Evolutionary conservation across 1,140 invertebrate genomes (phyloP), one percentile per base, ranked within the genome.

Genomic region (Caenorhabditis briggsae): DNA sequence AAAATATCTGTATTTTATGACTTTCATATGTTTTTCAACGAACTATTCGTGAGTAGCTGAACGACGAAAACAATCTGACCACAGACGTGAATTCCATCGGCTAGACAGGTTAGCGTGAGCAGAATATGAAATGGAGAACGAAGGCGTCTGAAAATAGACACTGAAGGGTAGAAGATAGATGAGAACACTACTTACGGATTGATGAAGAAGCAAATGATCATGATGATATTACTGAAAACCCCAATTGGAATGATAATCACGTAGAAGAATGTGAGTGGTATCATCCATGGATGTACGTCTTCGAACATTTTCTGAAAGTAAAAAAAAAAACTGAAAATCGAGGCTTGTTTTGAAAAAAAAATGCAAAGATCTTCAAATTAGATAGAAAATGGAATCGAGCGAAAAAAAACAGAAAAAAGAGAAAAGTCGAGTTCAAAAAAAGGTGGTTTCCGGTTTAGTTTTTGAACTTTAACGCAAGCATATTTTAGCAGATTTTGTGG

Each of bases 101-200:
- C 84, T 2, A 85, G 43, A 50, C 84, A 85, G 12, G 61, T 85
- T 18, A 85, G 18, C 20, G 61, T 65, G 46, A 85, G 61, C 0
- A 85, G 84, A 48, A 85, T 70, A 16, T 85, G 84, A 56, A 64
- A 85, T 20, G 84, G 64, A n/a, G 84, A 85, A 46, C 84, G 64
- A 11, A 85, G 84, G 20, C 84, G 61, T 33, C 84, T 85, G 55
- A 56, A 84, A 70, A 43, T 46, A 46, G 33, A 70, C 0, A 65
- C 0, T n/a, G 43, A 5, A 46, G 1, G 16, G 6, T 12, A 6
- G 11, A 8, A 18, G 23, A 43, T 43, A 18, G 14, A 18, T 1
- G 1, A 2, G 0, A 23, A 50, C 33, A 33, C 33, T 3, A 78
- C 70, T 50, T 53, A 78, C 70, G 70, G 70, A 25, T 78, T 78